phyloP scores from a whole-genome alignment of 2,113 vertebrate genomes.

The Tamias sibiricus region DNA sequence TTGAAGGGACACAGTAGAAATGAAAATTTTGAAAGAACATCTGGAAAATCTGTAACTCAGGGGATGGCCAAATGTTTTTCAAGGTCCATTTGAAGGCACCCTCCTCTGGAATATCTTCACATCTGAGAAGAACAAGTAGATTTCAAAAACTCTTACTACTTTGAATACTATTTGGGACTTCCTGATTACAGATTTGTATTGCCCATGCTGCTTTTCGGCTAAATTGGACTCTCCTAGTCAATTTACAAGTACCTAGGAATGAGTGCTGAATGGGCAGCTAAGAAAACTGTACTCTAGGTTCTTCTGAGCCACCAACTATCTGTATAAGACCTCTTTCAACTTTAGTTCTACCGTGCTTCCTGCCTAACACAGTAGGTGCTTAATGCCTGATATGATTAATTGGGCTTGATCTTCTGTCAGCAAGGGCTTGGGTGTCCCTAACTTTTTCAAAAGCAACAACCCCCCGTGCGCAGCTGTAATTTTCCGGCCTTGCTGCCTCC shows the following conservation, averaged over 20 bases:
- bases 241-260: background rate
- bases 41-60: background rate
- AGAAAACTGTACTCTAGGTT: background rate
- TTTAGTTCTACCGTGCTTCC: background rate
- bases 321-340: background rate
- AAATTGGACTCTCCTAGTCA: background rate
- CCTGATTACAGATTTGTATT: background rate
- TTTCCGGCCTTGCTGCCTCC: background rate
- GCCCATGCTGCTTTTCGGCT: background rate
- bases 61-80: background rate
- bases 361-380: background rate
- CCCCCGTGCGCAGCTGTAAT: background rate
- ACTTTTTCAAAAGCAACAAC: background rate
- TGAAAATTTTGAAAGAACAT: background rate
- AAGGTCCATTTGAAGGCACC: background rate
- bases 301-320: background rate
- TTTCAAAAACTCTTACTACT: constrained; percentile 2
- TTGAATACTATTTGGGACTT: background rate
- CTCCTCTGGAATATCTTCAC: background rate
- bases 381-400: background rate
- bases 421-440: background rate
- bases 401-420: background rate
- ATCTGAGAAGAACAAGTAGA: background rate
- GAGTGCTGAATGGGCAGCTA: background rate
- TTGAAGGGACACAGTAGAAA: background rate